Evolutionary conservation across 2,113 vertebrate genomes (phyloP).

Genomic region (Microtus richardsoni): DNA sequence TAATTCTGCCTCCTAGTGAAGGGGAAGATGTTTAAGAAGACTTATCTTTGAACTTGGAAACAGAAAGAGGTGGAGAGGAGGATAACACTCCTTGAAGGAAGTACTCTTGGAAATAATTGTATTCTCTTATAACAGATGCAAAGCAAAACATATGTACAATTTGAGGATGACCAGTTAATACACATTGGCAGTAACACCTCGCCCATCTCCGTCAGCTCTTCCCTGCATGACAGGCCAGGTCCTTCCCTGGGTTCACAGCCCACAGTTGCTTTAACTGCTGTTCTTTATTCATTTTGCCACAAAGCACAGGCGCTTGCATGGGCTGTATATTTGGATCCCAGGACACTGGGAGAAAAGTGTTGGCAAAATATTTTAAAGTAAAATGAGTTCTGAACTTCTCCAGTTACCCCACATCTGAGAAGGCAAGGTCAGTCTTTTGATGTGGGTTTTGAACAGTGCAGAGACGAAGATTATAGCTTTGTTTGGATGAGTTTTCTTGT

Average conservation of each 20-base stretch:
- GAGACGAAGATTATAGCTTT: constrained; percentile 57
- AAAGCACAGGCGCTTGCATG: not conserved
- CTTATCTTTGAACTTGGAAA: not conserved
- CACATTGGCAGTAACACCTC: not conserved
- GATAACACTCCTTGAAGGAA: not conserved
- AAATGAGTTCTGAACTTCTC: constrained; percentile 66
- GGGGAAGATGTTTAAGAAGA: not conserved
- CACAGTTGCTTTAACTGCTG: not conserved
- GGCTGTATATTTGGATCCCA: not conserved
- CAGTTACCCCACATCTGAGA: constrained; percentile 67
- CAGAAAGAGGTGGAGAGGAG: not conserved
- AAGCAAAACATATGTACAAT: not conserved
- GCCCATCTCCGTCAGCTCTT: not conserved
- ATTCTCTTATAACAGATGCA: not conserved
- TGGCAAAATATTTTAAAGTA: constrained; percentile 67
- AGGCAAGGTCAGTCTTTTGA: constrained; percentile 58
- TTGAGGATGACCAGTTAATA: not conserved
- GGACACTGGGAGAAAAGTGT: not conserved
- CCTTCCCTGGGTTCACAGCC: not conserved
- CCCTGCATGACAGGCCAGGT: not conserved
- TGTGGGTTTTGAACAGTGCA: constrained; percentile 64
- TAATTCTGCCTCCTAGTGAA: not conserved
- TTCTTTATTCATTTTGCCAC: constrained; percentile 24
- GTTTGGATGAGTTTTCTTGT: constrained; percentile 60
- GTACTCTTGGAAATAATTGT: not conserved